These are phyloP conservation scores for Caenorhabditis japonica DNA, from an alignment of 2,888 invertebrate species.

Conservation along the genomic window DNA sequence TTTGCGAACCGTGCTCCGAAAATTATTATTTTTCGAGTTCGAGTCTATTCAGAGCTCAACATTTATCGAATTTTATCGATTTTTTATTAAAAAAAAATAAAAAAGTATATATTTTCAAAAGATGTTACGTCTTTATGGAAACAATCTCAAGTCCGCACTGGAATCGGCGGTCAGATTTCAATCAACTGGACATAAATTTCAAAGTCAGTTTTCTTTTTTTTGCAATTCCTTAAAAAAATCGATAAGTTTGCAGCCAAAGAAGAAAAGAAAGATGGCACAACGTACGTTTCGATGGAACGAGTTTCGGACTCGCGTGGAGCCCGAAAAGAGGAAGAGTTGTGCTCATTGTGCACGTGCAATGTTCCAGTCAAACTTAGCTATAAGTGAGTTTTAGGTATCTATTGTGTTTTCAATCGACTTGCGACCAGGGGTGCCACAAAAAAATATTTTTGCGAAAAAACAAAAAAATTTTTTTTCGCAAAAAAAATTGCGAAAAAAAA, in stretches of 20 bases:
- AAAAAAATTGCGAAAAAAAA: too few species aligned
- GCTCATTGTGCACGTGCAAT: conserved; percentile 71
- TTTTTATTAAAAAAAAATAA: neutral
- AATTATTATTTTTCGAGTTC: conserved; percentile 13
- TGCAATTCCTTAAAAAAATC: neutral
- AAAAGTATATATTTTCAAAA: conserved; percentile 1
- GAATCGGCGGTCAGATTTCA: conserved; percentile 26
- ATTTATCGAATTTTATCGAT: neutral
- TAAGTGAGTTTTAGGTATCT: conserved; percentile 57
- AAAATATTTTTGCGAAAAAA: too few species aligned
- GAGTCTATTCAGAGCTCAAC: neutral
- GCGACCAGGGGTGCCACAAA: too few species aligned
- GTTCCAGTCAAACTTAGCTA: conserved; percentile 70
- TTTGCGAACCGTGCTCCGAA: conserved; percentile 21
- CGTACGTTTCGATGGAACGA: conserved; percentile 54
- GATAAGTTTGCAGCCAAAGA: conserved; percentile 37
- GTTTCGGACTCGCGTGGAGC: conserved; percentile 28
- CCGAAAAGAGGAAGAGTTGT: conserved; percentile 53
- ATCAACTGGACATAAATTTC: conserved; percentile 38
- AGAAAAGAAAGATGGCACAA: conserved; percentile 37
- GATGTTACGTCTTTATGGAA: conserved; percentile 45
- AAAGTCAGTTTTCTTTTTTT: too few species aligned
- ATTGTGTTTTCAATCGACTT: too few species aligned
- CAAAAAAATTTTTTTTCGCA: too few species aligned
- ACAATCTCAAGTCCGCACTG: conserved; percentile 30